Conservation (phyloP, 2,797 vertebrate genomes). For the Clarias fuscus region DNA sequence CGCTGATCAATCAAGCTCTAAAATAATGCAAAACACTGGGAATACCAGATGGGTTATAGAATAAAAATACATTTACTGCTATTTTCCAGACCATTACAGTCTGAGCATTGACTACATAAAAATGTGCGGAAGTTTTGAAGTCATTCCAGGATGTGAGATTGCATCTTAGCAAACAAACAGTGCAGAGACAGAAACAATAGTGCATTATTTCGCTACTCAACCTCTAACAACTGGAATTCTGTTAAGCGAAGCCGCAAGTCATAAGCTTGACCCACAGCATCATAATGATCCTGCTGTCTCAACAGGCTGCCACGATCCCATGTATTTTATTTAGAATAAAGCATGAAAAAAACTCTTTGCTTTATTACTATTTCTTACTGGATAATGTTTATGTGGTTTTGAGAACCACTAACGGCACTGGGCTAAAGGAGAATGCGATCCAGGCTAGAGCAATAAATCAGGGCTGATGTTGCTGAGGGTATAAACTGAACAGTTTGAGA, state of each 20-base stretch:
- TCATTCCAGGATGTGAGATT: slow-evolving; percentile 61
- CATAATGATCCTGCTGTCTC: slow-evolving; percentile 46
- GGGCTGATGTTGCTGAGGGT: slow-evolving; percentile 37
- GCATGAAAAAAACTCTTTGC: slow-evolving; percentile 50
- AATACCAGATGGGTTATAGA: slow-evolving; percentile 43
- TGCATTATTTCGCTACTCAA: slow-evolving; percentile 58
- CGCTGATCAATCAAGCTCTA: slow-evolving; percentile 11
- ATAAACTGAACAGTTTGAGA: slow-evolving; percentile 50
- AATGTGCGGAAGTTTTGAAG: slow-evolving; percentile 61
- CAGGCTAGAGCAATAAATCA: slow-evolving; percentile 43
- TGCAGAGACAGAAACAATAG: slow-evolving; percentile 59
- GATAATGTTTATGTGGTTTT: slow-evolving; percentile 56
- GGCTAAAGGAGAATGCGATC: slow-evolving; percentile 40
- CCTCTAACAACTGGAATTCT: slow-evolving; percentile 57
- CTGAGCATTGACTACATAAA: slow-evolving; percentile 58
- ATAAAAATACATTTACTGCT: slow-evolving; percentile 57
- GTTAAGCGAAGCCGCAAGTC: slow-evolving; percentile 54
- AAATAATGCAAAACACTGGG: slow-evolving; percentile 31
- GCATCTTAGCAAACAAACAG: slow-evolving; percentile 57
- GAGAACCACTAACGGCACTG: slow-evolving; percentile 42
- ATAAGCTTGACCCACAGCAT: slow-evolving; percentile 50
- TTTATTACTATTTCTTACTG: slow-evolving; percentile 44
- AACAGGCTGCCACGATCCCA: slow-evolving; percentile 34
- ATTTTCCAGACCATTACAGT: slow-evolving; percentile 61
- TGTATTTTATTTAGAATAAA: slow-evolving; percentile 55